Conservation (phyloP, 1,140 invertebrate species). For the Diachasmimorpha longicaudata region DNA sequence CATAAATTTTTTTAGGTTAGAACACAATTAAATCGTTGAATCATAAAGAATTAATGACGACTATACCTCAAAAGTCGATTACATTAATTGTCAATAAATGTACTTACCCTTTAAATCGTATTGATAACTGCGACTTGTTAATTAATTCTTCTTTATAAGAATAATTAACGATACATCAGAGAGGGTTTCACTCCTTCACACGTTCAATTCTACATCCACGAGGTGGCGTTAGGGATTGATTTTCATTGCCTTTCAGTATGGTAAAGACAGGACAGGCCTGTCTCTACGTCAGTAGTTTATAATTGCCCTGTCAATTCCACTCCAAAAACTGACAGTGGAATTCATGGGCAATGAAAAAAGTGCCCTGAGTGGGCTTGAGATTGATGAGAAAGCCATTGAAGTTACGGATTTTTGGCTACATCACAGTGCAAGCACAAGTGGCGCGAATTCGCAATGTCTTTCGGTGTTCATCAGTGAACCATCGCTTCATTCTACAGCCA, state of each 20-base stretch:
- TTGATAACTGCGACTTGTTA: no score
- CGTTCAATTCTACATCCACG: no score
- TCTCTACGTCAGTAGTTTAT: neutral
- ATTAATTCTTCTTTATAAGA: no score
- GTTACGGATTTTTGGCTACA: conserved; percentile 79
- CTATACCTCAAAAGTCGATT: neutral
- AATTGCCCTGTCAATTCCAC: neutral
- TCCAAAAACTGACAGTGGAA: neutral
- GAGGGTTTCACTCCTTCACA: no score
- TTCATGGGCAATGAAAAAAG: conserved; percentile 79
- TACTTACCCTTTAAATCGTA: no score
- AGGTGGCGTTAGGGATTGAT: no score
- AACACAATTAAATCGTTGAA: neutral
- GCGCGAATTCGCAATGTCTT: conserved; percentile 66
- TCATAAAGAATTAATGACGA: neutral
- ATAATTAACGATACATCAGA: no score
- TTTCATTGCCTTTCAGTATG: neutral
- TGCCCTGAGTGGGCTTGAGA: conserved; percentile 72
- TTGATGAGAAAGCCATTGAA: conserved; percentile 77
- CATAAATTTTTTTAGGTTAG: neutral
- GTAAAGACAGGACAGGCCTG: neutral
- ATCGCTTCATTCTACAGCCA: conserved; percentile 64
- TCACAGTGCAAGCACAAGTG: conserved; percentile 70
- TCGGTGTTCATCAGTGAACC: conserved; percentile 77
- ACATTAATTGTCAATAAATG: neutral